phyloP scores from a whole-genome alignment of 2,888 invertebrate genomes.

The Sminthurinus aureus region DNA sequence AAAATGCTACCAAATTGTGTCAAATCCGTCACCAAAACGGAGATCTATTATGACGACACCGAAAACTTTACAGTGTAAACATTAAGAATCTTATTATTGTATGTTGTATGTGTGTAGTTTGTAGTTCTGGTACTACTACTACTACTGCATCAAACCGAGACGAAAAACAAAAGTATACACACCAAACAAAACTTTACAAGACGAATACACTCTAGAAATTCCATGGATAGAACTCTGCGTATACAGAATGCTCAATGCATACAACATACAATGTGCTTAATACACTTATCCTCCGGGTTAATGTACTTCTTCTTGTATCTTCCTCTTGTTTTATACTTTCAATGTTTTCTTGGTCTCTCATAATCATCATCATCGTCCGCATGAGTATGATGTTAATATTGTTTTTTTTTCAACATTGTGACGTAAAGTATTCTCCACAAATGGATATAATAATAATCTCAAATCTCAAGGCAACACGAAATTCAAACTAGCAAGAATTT shows the following conservation, averaged over 20 bases:
- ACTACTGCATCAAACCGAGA: slow-evolving; percentile 1
- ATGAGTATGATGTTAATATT: not conserved
- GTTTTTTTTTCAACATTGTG: not conserved
- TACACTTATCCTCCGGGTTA: slow-evolving; percentile 11
- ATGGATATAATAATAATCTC: too few relatives aligned
- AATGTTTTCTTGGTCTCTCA: not conserved
- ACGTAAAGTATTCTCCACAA: not conserved
- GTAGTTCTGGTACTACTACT: not conserved
- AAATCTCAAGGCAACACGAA: not conserved
- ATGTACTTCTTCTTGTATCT: slow-evolving; percentile 5
- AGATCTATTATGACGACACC: too few relatives aligned
- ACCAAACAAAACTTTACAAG: not conserved
- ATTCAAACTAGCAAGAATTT: not conserved
- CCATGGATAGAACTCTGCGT: not conserved
- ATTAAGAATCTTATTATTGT: not conserved
- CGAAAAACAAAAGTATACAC: not conserved
- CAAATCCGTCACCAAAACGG: too few relatives aligned
- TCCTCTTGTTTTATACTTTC: slow-evolving; percentile 17
- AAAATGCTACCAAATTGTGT: too few relatives aligned
- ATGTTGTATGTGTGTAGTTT: not conserved
- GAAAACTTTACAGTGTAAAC: too few relatives aligned
- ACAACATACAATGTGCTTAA: not conserved
- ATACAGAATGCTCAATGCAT: not conserved
- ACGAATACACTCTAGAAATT: not conserved
- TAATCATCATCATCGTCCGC: not conserved